These are phyloP conservation scores for Calliphora vicina DNA, from an alignment of 1,140 invertebrate species.

Conservation along the genomic window DNA sequence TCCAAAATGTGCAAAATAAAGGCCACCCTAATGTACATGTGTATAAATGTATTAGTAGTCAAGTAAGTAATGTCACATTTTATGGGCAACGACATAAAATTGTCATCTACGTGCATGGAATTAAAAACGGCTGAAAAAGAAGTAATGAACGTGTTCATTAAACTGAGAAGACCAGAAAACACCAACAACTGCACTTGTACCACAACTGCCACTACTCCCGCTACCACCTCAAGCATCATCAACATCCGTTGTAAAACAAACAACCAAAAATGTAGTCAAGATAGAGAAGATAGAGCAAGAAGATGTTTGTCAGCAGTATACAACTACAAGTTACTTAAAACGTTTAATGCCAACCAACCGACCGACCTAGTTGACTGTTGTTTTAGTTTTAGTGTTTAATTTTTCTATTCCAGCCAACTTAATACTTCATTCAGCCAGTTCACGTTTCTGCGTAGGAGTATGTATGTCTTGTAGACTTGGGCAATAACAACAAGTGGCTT, in stretches of 20 bases:
- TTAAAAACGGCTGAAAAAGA: not conserved
- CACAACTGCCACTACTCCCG: too few species aligned
- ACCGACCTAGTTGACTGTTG: too few species aligned
- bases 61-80: constrained; percentile 1
- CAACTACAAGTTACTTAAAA: not conserved
- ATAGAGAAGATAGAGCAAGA: too few species aligned
- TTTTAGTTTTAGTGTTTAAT: too few species aligned
- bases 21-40: too few species aligned
- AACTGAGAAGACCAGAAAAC: not conserved
- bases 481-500: not conserved
- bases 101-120: not conserved
- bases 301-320: not conserved
- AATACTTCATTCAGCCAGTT: too few species aligned
- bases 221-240: too few species aligned
- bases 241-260: too few species aligned
- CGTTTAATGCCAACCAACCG: not conserved
- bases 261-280: too few species aligned
- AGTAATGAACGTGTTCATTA: not conserved
- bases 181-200: too few species aligned
- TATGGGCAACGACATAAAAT: not conserved
- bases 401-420: too few species aligned
- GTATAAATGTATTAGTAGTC: not conserved
- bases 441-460: not conserved
- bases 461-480: not conserved
- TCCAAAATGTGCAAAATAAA: too few species aligned